Percentiles rank a stretch among this genome's conserved stretches.
These are phyloP conservation scores for Scolopax bukidnonensis DNA, from an alignment of 2,797 vertebrate species.

Conservation along the genomic window DNA sequence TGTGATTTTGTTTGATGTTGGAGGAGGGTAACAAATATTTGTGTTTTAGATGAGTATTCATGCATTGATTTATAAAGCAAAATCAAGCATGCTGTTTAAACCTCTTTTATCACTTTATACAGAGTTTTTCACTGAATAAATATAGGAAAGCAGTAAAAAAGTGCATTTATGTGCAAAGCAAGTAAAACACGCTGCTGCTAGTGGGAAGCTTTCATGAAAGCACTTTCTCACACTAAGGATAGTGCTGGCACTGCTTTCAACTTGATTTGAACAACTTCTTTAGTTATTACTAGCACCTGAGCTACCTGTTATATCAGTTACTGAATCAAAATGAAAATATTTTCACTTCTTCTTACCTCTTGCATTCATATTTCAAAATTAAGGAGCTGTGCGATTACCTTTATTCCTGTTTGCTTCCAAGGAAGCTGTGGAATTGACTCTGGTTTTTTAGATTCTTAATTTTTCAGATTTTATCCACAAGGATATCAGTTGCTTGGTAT, in stretches of 20 bases:
- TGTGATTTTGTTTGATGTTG: not conserved
- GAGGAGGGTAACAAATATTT: not conserved
- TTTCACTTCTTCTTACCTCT: not conserved
- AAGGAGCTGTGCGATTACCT: not conserved
- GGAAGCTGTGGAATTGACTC: not conserved
- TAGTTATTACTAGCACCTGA: not conserved
- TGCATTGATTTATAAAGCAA: not conserved
- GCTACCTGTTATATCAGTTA: not conserved
- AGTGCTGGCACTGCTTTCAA: not conserved
- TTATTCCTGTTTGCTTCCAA: not conserved
- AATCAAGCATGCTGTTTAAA: not conserved
- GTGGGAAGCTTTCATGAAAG: not conserved
- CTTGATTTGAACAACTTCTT: not conserved
- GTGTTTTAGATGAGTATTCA: not conserved
- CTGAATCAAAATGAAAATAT: not conserved
- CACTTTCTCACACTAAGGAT: not conserved
- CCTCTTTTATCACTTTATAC: not conserved
- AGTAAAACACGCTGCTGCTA: fast-evolving
- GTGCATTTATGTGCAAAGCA: not conserved
- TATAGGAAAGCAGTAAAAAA: not conserved
- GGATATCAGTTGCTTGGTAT: not conserved
- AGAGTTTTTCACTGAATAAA: not conserved
- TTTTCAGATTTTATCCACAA: not conserved
- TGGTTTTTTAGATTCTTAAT: not conserved
- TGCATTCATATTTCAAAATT: not conserved